Percentiles rank a stretch among this genome's conserved stretches.
These are phyloP conservation scores for Hydrozoanthus tunicans DNA, from an alignment of 64 coral and sea anemone species.

Conservation along the genomic window DNA sequence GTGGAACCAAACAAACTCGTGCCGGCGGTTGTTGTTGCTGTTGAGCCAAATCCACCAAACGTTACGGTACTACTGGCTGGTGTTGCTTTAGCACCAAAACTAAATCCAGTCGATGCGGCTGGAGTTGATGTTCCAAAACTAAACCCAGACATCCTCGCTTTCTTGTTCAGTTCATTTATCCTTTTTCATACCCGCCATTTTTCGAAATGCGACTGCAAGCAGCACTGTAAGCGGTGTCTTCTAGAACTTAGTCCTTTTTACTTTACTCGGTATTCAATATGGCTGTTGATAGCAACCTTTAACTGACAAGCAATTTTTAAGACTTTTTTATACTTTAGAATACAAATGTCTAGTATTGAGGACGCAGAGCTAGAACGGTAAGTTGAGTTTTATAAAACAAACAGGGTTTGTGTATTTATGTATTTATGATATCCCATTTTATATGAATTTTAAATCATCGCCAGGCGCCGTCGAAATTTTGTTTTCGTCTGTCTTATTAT, in stretches of 20 bases:
- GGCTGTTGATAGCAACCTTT: neutral
- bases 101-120: constrained; percentile 28
- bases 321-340: neutral
- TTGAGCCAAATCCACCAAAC: constrained; percentile 46
- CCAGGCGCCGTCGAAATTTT: no score
- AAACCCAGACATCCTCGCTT: constrained; percentile 28
- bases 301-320: neutral
- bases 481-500: no score
- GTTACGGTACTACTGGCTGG: constrained; percentile 36
- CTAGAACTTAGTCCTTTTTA: neutral
- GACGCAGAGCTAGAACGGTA: constrained; percentile 48
- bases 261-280: neutral
- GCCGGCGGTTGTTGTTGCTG: constrained; percentile 10
- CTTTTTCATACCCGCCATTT: neutral
- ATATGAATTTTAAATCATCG: no score
- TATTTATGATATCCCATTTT: no score
- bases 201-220: neutral
- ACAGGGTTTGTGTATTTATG: no score
- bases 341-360: constrained; percentile 20
- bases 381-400: neutral
- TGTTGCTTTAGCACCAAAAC: constrained; percentile 27
- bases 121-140: constrained; percentile 27
- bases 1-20: constrained; percentile 45
- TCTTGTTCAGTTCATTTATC: neutral
- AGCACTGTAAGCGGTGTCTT: constrained; percentile 12